Evolutionary conservation across 2,113 vertebrate genomes (phyloP).

Genomic region (Crocuta crocuta): DNA sequence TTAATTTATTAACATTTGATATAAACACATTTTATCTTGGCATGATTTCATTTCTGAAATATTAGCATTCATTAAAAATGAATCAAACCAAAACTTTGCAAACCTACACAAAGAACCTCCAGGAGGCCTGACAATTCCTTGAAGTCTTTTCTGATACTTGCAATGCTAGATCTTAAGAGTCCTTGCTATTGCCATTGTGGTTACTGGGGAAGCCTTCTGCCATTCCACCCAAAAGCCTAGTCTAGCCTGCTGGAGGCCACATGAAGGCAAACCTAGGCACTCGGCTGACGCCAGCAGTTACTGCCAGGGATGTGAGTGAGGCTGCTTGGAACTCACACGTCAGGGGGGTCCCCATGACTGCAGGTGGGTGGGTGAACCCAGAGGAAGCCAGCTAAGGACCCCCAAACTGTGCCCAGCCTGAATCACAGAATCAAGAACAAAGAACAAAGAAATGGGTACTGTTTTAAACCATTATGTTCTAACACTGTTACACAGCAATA

Average conservation of each 20-base stretch:
- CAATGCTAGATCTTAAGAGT: neutral
- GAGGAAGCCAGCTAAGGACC: neutral
- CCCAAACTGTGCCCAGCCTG: neutral
- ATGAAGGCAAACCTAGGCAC: neutral
- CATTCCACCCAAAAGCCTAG: neutral
- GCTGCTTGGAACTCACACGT: neutral
- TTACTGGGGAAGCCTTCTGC: neutral
- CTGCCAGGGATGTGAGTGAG: neutral
- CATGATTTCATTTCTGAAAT: neutral
- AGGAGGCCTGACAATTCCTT: slow-evolving; percentile 7
- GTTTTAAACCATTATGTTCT: neutral
- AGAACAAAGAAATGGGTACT: neutral
- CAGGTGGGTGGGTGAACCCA: neutral
- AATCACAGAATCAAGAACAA: neutral
- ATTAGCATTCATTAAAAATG: neutral
- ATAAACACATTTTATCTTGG: neutral
- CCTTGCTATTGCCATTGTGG: neutral
- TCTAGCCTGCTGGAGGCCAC: neutral
- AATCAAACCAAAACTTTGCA: neutral
- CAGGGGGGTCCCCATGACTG: neutral
- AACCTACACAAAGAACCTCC: neutral
- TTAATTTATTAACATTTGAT: neutral
- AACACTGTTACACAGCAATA: neutral
- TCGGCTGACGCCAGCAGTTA: neutral
- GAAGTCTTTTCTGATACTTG: neutral